phyloP scores from a whole-genome alignment of 2,888 invertebrate genomes.

The Lypha dubia region DNA sequence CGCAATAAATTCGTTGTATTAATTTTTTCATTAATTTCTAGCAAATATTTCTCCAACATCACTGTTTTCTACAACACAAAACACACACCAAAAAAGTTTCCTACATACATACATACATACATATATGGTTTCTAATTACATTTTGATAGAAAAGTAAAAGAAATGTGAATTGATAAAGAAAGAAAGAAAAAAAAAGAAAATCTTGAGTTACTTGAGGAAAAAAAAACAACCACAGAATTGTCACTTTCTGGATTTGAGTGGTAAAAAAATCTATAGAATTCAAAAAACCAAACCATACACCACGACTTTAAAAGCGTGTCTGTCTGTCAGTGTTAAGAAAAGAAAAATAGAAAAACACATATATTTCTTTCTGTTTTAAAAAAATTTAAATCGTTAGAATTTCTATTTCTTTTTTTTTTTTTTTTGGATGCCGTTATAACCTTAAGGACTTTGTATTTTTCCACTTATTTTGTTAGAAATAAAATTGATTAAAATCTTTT shows the following conservation, averaged over 20 bases:
- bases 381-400: conserved; percentile 19
- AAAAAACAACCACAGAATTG: conserved; percentile 66
- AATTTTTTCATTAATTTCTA: conserved; percentile 27
- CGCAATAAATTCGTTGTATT: conserved; percentile 28
- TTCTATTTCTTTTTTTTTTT: no score
- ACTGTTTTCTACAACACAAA: conserved; percentile 39
- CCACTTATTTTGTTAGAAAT: not conserved
- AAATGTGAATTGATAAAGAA: conserved; percentile 14
- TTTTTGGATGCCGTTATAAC: conserved; percentile 30
- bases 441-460: conserved; percentile 47
- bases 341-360: not conserved
- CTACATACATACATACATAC: no score
- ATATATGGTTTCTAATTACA: conserved; percentile 71
- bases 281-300: conserved; percentile 3
- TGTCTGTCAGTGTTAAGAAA: not conserved
- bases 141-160: conserved; percentile 35
- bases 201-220: conserved; percentile 49
- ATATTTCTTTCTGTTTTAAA: conserved; percentile 10
- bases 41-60: conserved; percentile 8
- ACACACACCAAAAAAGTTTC: conserved; percentile 35
- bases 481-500: conserved; percentile 49
- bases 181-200: conserved; percentile 32
- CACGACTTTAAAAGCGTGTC: not conserved
- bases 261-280: conserved; percentile 18
- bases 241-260: conserved; percentile 63